phyloP scores from a whole-genome alignment of 2,113 vertebrate genomes.

The Cyanoramphus novaezelandiae region DNA sequence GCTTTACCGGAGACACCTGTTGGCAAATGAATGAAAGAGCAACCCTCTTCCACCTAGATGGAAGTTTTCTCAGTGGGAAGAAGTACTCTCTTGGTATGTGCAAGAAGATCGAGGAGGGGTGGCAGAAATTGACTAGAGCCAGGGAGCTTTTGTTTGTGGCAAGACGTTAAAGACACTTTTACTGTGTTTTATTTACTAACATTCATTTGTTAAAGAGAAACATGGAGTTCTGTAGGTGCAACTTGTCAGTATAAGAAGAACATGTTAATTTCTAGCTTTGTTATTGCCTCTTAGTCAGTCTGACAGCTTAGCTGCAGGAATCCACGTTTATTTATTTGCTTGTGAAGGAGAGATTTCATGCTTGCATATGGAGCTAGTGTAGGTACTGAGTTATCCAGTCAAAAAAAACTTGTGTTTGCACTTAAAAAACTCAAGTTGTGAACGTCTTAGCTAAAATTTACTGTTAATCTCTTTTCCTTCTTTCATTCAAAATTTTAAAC shows the following conservation, averaged over 20 bases:
- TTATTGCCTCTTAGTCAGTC: accelerated
- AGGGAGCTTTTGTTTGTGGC: background rate
- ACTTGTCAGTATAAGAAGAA: background rate
- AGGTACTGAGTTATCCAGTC: background rate
- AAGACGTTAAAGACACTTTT: accelerated
- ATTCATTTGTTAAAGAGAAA: background rate
- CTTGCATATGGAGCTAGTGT: background rate
- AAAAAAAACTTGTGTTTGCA: background rate
- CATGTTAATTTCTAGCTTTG: accelerated
- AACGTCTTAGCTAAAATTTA: background rate
- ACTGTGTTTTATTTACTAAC: accelerated
- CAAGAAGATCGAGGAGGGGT: accelerated
- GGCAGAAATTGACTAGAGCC: accelerated
- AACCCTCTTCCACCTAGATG: accelerated
- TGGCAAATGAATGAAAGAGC: background rate
- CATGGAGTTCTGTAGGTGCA: accelerated
- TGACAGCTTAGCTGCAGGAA: background rate
- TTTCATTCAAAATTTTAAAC: background rate
- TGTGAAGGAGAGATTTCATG: background rate
- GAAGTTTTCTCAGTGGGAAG: background rate
- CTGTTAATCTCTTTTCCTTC: background rate
- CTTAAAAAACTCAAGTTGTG: background rate
- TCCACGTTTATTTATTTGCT: background rate
- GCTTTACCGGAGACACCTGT: background rate
- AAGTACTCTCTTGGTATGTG: accelerated